These are phyloP conservation scores for Thelaira solivaga DNA, from an alignment of 2,888 invertebrate genomes.

Conservation along the genomic window DNA sequence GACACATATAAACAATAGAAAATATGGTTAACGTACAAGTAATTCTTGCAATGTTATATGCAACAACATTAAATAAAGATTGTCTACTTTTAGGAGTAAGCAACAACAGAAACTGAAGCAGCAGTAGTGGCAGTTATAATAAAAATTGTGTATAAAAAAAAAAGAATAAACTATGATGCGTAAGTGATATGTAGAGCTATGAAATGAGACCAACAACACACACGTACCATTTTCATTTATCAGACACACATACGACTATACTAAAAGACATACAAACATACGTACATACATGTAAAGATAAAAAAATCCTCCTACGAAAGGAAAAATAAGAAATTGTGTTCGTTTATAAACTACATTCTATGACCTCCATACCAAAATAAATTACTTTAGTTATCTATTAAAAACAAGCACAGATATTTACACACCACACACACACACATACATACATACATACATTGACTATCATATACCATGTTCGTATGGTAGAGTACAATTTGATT, in stretches of 20 bases:
- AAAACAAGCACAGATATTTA: constrained; percentile 39
- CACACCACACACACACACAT: not conserved
- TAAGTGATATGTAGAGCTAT: constrained; percentile 47
- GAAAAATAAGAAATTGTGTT: constrained; percentile 27
- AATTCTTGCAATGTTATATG: constrained; percentile 53
- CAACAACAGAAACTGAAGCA: not conserved
- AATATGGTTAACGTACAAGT: constrained; percentile 40
- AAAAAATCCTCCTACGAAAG: not conserved
- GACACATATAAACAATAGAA: constrained; percentile 43
- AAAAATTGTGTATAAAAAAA: too few species aligned
- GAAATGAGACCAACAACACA: constrained; percentile 12
- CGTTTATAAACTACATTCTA: constrained; percentile 35
- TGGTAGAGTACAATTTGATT: not conserved
- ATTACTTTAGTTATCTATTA: constrained; percentile 74
- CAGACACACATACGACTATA: not conserved
- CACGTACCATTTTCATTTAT: not conserved
- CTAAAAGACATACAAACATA: not conserved
- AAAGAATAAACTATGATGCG: constrained; percentile 49
- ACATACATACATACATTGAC: not conserved
- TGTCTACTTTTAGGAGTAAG: constrained; percentile 35
- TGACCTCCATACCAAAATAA: constrained; percentile 75
- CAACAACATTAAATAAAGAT: constrained; percentile 42
- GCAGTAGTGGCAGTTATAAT: too few species aligned
- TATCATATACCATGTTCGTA: not conserved
- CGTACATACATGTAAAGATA: not conserved